A percentile compares a stretch with the other conserved stretches of the same genome.
These are phyloP conservation scores for Chymomyza caudatula DNA, from an alignment of 2,888 invertebrate species.

Conservation along the genomic window DNA sequence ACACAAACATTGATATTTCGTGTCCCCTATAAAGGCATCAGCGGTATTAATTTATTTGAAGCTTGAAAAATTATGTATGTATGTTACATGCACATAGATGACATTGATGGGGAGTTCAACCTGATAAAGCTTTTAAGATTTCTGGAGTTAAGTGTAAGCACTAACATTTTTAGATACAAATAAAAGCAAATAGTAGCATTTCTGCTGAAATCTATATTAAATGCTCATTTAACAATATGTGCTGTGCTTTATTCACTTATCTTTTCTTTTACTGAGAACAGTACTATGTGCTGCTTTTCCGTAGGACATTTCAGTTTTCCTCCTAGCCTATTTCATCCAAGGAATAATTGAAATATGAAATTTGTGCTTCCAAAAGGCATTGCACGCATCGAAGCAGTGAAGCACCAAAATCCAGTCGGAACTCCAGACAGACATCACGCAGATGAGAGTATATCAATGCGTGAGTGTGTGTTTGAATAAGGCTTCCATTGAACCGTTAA, in stretches of 20 bases:
- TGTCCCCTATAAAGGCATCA: too few species aligned
- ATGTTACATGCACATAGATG: too few species aligned
- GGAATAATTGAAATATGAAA: slow-evolving; percentile 62
- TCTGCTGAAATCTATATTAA: background rate
- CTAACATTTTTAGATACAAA: too few species aligned
- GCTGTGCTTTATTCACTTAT: background rate
- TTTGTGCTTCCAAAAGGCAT: slow-evolving; percentile 35
- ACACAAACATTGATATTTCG: too few species aligned
- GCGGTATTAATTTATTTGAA: too few species aligned
- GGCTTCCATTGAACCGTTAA: slow-evolving; percentile 52
- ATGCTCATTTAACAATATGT: background rate
- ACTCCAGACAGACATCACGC: slow-evolving; percentile 4
- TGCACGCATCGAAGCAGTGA: slow-evolving; percentile 25
- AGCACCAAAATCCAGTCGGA: slow-evolving; percentile 28
- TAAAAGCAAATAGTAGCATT: too few species aligned
- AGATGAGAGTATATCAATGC: slow-evolving; percentile 4
- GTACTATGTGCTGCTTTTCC: background rate
- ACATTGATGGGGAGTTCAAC: too few species aligned
- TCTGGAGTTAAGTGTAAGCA: too few species aligned
- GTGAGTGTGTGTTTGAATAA: slow-evolving; percentile 13
- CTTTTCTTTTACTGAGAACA: background rate
- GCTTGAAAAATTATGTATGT: too few species aligned
- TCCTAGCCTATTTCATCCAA: slow-evolving; percentile 16
- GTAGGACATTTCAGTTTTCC: background rate
- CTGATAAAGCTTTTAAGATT: too few species aligned